Evolutionary conservation across 1,140 invertebrate genomes (phyloP), one percentile per base, ranked within the genome.

Genomic region (Hesperophylax magnus): DNA sequence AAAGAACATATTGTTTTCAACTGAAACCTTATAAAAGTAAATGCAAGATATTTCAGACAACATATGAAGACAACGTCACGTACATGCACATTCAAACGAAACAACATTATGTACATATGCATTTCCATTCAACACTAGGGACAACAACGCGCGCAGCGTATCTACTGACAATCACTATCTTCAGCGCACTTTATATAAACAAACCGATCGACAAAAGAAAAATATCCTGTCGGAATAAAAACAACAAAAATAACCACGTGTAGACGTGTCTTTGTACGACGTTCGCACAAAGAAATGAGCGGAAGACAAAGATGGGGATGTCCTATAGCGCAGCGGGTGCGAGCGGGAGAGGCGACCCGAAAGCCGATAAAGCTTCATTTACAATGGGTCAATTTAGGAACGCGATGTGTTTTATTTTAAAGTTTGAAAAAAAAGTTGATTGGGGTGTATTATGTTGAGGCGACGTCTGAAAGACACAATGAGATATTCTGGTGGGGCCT

Each of bases 361-460:
- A 39, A 18, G 4, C 27, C 31, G n/a, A 39, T 69, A 69, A 69
- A 69, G 65, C n/a, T 14, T 17, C 65, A 22, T 69, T 27, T 34
- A 69, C 65, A 69, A 69, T 69, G 65, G 65, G 65, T 69, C 65
- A 69, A 69, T 69, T 69, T 69, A 34, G 31, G 31, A 61, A 61
- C 34, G 65, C 31, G 65, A 69, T 27, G 39, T 34, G 65, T 69
- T 69, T 69, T 69, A 69, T 69, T 69, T 69, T n/a, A 20, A 52
- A 20, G 31, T 39, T 27, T 67, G 31, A 2, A 22, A 22, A 20
- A 69, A 39, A 39, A 69, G 65, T 69, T 69, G 65, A 69, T 69
- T 27, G 18, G 65, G 31, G 65, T n/a, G 65, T 52, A 69, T 69
- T 67, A 27, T 47, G 39, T 47, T 47, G 39, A 47, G 9, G 39